Conservation (phyloP, 2,797 vertebrate genomes). For the Lutjanus argentimaculatus region DNA sequence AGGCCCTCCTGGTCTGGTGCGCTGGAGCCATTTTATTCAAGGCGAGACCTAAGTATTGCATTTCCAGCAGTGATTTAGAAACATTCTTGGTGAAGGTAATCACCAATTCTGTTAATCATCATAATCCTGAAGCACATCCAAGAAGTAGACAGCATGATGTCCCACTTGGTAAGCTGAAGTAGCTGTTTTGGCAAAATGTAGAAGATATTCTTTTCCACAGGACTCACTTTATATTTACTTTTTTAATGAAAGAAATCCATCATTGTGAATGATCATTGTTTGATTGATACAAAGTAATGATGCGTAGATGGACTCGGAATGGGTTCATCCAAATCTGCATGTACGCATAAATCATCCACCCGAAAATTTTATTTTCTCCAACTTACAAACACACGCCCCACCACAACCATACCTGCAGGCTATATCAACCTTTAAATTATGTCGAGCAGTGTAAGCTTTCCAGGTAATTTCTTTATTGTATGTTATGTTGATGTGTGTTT, state of each 20-base stretch:
- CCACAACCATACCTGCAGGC: too few relatives aligned
- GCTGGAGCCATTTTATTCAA: background rate
- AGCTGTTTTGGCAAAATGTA: background rate
- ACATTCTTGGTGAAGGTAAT: background rate
- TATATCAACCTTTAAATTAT: too few relatives aligned
- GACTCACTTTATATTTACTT: background rate
- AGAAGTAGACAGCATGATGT: background rate
- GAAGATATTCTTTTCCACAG: background rate
- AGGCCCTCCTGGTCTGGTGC: too few relatives aligned
- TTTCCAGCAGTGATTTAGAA: background rate
- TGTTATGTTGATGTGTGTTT: too few relatives aligned
- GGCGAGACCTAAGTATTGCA: background rate
- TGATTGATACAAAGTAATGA: background rate
- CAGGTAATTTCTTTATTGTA: too few relatives aligned
- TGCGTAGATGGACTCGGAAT: too few relatives aligned
- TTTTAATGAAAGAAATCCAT: background rate
- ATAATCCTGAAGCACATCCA: background rate
- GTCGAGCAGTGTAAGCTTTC: too few relatives aligned
- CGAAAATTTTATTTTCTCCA: too few relatives aligned
- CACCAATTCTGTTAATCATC: background rate
- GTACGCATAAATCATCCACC: too few relatives aligned
- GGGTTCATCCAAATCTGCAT: too few relatives aligned
- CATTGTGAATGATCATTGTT: background rate
- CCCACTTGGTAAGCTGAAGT: background rate
- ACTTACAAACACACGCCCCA: too few relatives aligned